Evolutionary conservation across 2,888 invertebrate species (phyloP).

Genomic region (Gerris lacustris): DNA sequence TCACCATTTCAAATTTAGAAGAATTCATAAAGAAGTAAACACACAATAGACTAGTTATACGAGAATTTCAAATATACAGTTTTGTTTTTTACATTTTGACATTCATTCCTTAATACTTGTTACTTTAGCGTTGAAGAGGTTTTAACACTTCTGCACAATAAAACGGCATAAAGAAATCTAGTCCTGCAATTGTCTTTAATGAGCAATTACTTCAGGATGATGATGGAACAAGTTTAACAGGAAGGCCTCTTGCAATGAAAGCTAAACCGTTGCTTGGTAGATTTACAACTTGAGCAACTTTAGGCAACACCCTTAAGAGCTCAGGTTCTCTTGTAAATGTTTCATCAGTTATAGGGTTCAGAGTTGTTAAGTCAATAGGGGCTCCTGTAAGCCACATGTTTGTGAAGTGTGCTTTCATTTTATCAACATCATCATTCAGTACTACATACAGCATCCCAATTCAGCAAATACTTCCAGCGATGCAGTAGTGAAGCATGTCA

Average conservation of each 20-base stretch:
- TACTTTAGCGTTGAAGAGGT: too few species aligned
- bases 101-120: too few species aligned
- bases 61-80: too few species aligned
- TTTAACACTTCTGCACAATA: too few species aligned
- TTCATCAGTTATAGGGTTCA: too few species aligned
- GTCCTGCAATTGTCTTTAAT: too few species aligned
- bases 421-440: conserved; percentile 55
- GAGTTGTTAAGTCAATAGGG: conserved; percentile 21
- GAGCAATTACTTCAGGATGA: too few species aligned
- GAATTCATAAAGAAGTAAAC: too few species aligned
- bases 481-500: conserved; percentile 49
- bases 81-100: too few species aligned
- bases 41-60: too few species aligned
- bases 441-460: conserved; percentile 72
- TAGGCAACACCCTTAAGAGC: conserved; percentile 47
- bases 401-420: conserved; percentile 46
- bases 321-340: not conserved
- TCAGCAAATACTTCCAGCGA: conserved; percentile 55
- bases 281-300: conserved; percentile 44
- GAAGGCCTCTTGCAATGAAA: conserved; percentile 63
- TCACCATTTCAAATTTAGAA: too few species aligned
- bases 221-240: conserved; percentile 37
- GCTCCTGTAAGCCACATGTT: conserved; percentile 44
- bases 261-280: conserved; percentile 56
- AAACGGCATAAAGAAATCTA: too few species aligned